Conservation (phyloP, 2,888 invertebrate genomes). For the Sarcophaga caerulescens region DNA sequence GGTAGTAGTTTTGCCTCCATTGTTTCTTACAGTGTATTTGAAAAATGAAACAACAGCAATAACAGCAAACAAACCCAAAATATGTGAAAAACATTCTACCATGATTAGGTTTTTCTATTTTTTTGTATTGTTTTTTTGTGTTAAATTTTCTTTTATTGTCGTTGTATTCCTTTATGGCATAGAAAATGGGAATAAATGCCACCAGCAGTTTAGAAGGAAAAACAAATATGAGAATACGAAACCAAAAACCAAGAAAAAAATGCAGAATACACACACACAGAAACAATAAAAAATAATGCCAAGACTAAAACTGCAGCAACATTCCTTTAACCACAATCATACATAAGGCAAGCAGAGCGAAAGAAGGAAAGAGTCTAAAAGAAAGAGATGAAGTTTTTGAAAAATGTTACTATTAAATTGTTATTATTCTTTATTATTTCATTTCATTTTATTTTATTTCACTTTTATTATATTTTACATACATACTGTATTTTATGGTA, state of each 20-base stretch:
- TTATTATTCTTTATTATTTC: conserved; percentile 37
- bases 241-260: background rate
- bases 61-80: conserved; percentile 30
- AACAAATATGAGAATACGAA: background rate
- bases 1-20: conserved; percentile 53
- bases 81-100: conserved; percentile 44
- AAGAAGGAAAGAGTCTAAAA: background rate
- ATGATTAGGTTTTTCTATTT: conserved; percentile 32
- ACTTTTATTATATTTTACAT: conserved; percentile 2
- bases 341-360: background rate
- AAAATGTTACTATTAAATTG: conserved; percentile 53
- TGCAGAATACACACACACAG: background rate
- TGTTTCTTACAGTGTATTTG: conserved; percentile 51
- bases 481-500: background rate
- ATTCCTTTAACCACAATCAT: conserved; percentile 51
- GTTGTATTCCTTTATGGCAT: conserved; percentile 32
- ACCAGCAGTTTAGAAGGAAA: conserved; percentile 28
- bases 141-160: conserved; percentile 31
- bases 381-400: background rate
- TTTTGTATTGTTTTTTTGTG: background rate
- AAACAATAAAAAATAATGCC: background rate
- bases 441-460: conserved; percentile 38
- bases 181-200: conserved; percentile 44
- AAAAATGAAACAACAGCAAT: background rate
- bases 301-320: conserved; percentile 37